Base-by-base conservation (phyloP, 2,797 vertebrate genomes). In the Phalloptychus januarius region DNA sequence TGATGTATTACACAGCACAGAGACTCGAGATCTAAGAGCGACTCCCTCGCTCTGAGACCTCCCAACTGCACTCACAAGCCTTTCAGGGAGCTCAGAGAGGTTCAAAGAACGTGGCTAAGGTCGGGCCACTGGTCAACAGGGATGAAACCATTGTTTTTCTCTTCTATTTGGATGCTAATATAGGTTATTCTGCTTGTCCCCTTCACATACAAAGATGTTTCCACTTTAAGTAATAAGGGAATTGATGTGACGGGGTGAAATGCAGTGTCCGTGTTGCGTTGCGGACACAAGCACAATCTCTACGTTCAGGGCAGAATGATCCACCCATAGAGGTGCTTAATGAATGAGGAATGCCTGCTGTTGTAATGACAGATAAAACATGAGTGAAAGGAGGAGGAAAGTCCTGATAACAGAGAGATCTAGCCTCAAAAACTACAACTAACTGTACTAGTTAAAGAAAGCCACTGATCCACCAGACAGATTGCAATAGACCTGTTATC, bases 101-200 rank as follows among this genome's bases (percentile, higher is more conserved):
- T 72, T 88, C 80, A 82, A 79, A 89, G 85, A 91, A 56, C 86
- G 42, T 38, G 76, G 80, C 85, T 81, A 79, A 52, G 81, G 74
- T 82, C 50, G 16, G 36, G 52, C 67, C 80, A 77, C 75, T 44
- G 79, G 78, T 86, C 87, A 91, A 81, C 50, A 73, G 75, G 58
- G 79, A 56, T 81, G n/a, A 81, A 90, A 74, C 69, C 71, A 61
- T 38, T 72, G 69, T 81, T 79, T 40, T 5, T 23, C 63, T 28
- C 70, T 71, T 83, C 83, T 71, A 83, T 93, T 92, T 82, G 67
- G 82, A 94, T 91, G 87, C 83, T 81, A 93, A 91, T 85, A 63
- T 56, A 75, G 82, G 82, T 86, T 85, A 79, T 75, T 2, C 72
- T 77, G 38, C 77, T 23, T 6, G 70, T 84, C 88, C 91, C 80